phyloP scores from a whole-genome alignment of 2,888 invertebrate species.

The Parasteatoda lunata region DNA sequence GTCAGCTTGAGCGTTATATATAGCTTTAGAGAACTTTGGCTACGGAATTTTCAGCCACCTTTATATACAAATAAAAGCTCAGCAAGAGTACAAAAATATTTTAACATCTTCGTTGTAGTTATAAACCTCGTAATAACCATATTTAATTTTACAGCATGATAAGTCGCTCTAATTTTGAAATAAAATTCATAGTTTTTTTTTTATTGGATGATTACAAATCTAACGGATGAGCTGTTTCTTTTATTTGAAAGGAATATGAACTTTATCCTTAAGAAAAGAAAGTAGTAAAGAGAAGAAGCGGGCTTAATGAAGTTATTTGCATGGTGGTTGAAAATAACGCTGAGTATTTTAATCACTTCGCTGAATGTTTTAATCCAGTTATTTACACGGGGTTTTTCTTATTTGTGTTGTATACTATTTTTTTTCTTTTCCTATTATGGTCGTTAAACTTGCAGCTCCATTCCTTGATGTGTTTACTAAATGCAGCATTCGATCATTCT shows the following conservation, averaged over 20 bases:
- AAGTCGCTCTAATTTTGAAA: too few relatives aligned
- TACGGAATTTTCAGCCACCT: too few relatives aligned
- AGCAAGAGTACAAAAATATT: too few relatives aligned
- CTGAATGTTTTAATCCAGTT: conserved; percentile 53
- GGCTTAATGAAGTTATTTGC: conserved; percentile 56
- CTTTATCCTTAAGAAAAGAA: conserved; percentile 5
- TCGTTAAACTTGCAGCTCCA: conserved; percentile 43
- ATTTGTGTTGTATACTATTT: conserved; percentile 1
- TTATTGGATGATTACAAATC: too few relatives aligned
- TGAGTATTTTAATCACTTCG: conserved; percentile 59
- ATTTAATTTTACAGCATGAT: too few relatives aligned
- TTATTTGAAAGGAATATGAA: conserved; percentile 4
- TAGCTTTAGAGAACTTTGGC: too few relatives aligned
- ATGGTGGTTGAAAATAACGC: conserved; percentile 43
- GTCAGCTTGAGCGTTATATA: too few relatives aligned
- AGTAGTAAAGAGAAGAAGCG: conserved; percentile 20
- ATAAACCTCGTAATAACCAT: too few relatives aligned
- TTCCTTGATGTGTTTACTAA: conserved; percentile 58
- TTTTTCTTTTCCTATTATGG: conserved; percentile 44
- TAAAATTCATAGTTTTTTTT: too few relatives aligned
- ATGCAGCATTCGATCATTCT: conserved; percentile 42
- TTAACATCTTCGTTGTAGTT: too few relatives aligned
- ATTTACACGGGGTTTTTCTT: conserved; percentile 40
- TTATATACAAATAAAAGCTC: too few relatives aligned
- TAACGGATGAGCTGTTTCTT: too few relatives aligned